A percentile compares a stretch with the other conserved stretches of the same genome.
phyloP scores from a whole-genome alignment of 2,113 vertebrate species.

The Uria aalge region DNA sequence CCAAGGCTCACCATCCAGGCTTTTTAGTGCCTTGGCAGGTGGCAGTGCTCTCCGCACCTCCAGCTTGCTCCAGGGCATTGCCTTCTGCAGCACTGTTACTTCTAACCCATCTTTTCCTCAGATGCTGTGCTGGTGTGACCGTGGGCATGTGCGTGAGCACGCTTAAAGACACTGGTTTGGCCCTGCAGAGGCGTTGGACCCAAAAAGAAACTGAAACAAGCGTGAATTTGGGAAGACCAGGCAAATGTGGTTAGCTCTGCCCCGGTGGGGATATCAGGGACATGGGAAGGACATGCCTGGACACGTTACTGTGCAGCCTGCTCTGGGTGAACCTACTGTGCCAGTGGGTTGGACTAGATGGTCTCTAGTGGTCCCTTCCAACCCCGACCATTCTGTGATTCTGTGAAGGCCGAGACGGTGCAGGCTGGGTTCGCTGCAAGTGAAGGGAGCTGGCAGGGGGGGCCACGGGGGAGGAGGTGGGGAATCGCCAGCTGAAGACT shows the following conservation, averaged over 20 bases:
- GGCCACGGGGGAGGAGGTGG: not conserved
- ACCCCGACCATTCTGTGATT: not conserved
- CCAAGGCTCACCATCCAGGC: not conserved
- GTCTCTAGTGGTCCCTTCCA: too few species aligned
- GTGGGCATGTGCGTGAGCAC: too few species aligned
- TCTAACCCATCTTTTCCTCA: not conserved
- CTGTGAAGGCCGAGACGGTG: not conserved
- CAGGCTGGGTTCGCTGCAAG: not conserved
- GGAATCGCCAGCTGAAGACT: not conserved
- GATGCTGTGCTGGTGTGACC: not conserved
- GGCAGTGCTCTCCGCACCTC: not conserved
- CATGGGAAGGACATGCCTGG: too few species aligned
- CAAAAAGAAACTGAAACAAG: not conserved
- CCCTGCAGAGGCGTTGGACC: not conserved
- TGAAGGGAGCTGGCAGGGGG: not conserved
- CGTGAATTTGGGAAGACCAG: not conserved
- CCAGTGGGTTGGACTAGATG: too few species aligned
- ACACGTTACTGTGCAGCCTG: too few species aligned
- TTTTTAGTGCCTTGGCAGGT: not conserved
- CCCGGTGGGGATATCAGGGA: not conserved
- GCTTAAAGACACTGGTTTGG: not conserved
- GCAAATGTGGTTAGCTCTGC: not conserved
- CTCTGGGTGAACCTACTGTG: too few species aligned
- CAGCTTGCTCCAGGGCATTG: not conserved
- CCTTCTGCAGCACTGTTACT: fast-evolving